A percentile compares a stretch with the other conserved stretches of the same genome.
Conservation (phyloP, 2,888 invertebrate genomes). For the Sphaerophoria taeniata region DNA sequence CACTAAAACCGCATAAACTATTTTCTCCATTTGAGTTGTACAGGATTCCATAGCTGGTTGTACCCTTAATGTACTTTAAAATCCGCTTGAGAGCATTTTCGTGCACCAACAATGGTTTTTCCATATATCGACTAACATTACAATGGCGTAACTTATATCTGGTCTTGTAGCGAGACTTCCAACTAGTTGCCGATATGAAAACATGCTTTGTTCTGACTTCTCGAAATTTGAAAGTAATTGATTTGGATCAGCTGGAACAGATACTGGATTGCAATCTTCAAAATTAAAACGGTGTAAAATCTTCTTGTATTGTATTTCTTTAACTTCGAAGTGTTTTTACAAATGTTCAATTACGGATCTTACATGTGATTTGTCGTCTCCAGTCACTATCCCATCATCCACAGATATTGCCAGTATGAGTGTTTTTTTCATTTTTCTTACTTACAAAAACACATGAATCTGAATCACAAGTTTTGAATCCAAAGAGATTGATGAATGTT, state of each 20-base stretch:
- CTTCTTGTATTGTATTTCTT: slow-evolving; percentile 13
- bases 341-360: slow-evolving; percentile 36
- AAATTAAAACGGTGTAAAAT: slow-evolving; percentile 18
- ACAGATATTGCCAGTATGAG: slow-evolving; percentile 75
- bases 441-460: slow-evolving; percentile 75
- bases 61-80: too few relatives aligned
- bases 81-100: too few relatives aligned
- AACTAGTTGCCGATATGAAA: slow-evolving; percentile 44
- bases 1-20: too few relatives aligned
- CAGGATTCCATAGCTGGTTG: too few relatives aligned
- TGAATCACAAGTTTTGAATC: slow-evolving; percentile 65
- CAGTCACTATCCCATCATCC: slow-evolving; percentile 42
- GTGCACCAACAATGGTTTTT: too few relatives aligned
- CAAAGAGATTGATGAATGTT: slow-evolving; percentile 66
- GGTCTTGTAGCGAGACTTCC: slow-evolving; percentile 56
- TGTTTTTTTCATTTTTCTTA: slow-evolving; percentile 12
- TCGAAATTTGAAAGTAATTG: slow-evolving; percentile 20
- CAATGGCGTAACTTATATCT: slow-evolving; percentile 33
- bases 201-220: slow-evolving; percentile 17
- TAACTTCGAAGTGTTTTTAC: slow-evolving; percentile 13
- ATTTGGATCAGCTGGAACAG: slow-evolving; percentile 26
- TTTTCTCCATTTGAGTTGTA: too few relatives aligned
- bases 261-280: slow-evolving; percentile 40
- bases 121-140: too few relatives aligned
- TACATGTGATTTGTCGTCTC: slow-evolving; percentile 36